Conservation (phyloP, 64 coral and sea anemone genomes). For the Dendronephthya gigantea region DNA sequence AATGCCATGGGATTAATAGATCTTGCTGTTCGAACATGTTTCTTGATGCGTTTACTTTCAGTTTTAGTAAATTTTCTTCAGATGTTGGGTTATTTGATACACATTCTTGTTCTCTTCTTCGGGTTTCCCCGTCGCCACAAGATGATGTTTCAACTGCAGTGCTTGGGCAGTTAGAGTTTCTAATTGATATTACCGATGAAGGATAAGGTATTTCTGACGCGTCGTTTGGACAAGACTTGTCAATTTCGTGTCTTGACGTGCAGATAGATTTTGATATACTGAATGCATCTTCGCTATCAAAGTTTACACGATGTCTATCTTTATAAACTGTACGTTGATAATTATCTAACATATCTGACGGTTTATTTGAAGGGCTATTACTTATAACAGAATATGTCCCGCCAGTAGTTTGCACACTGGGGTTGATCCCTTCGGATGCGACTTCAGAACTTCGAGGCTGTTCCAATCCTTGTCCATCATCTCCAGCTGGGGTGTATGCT, state of each 20-base stretch:
- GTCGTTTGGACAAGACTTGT: neutral
- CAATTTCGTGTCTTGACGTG: neutral
- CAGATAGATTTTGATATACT: neutral
- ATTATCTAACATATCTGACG: no score
- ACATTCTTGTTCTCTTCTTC: neutral
- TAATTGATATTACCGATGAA: neutral
- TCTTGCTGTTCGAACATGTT: constrained; percentile 88
- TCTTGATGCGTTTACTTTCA: constrained; percentile 58
- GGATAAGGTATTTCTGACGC: neutral
- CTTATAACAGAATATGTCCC: no score
- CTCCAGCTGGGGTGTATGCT: no score
- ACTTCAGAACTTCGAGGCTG: no score
- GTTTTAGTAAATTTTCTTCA: neutral
- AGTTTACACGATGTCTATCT: neutral
- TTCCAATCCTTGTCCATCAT: no score
- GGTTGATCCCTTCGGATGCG: no score
- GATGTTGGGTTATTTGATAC: neutral
- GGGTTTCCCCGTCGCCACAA: neutral
- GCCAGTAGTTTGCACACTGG: no score
- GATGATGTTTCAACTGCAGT: neutral
- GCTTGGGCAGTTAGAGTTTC: neutral
- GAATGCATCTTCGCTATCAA: neutral
- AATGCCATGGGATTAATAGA: constrained; percentile 93
- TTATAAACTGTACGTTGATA: neutral
- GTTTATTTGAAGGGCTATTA: no score